These are phyloP conservation scores for Coelinius sp. DNA, from an alignment of 2,888 invertebrate genomes.

Conservation along the genomic window DNA sequence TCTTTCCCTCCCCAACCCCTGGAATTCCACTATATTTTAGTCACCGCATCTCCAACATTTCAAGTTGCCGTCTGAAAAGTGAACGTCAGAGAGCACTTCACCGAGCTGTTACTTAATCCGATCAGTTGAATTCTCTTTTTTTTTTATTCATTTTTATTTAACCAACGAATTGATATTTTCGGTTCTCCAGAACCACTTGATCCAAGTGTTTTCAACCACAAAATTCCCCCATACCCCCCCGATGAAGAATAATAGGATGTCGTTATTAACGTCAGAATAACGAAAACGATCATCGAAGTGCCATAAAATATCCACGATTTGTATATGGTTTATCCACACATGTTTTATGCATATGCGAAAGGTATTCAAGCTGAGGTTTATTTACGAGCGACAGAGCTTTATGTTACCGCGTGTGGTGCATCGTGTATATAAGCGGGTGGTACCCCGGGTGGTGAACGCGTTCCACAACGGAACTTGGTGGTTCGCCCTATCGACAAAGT, in stretches of 20 bases:
- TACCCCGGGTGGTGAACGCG: not conserved
- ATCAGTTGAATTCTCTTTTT: not conserved
- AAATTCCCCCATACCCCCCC: no score
- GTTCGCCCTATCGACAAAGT: constrained; percentile 45
- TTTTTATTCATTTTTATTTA: not conserved
- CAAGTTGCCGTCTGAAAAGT: not conserved
- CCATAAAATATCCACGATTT: not conserved
- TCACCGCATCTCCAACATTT: not conserved
- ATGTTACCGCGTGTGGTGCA: constrained; percentile 15
- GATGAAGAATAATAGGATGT: not conserved
- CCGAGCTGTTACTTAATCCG: not conserved
- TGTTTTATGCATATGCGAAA: constrained; percentile 12
- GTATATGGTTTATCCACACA: constrained; percentile 10
- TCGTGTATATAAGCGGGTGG: not conserved
- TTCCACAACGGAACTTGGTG: constrained; percentile 27
- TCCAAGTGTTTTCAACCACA: not conserved
- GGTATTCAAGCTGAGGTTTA: constrained; percentile 13
- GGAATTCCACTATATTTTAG: not conserved
- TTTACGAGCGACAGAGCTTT: constrained; percentile 25
- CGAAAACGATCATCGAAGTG: constrained; percentile 1
- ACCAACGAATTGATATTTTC: not conserved
- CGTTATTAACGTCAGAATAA: not conserved
- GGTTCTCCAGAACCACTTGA: not conserved
- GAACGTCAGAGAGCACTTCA: constrained; percentile 7
- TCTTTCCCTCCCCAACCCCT: not conserved